phyloP scores from a whole-genome alignment of 2,888 invertebrate species.

The Dusona sp. region DNA sequence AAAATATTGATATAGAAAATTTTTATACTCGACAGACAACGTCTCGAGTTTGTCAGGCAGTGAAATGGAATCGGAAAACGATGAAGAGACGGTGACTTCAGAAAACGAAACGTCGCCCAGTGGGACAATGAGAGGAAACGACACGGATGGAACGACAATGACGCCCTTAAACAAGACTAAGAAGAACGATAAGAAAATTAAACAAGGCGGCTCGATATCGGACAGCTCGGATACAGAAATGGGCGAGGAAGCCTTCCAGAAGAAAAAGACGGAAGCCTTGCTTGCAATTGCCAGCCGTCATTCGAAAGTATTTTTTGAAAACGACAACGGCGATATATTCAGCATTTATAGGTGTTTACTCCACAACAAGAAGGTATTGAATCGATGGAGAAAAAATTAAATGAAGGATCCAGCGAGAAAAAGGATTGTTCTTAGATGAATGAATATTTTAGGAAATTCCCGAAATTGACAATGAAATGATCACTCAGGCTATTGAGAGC shows the following conservation, averaged over 20 bases:
- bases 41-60: slow-evolving; percentile 89
- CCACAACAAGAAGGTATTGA: slow-evolving; percentile 89
- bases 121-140: slow-evolving; percentile 73
- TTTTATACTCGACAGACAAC: slow-evolving; percentile 85
- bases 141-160: slow-evolving; percentile 43
- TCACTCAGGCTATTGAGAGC: slow-evolving; percentile 79
- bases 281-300: slow-evolving; percentile 86
- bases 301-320: slow-evolving; percentile 91
- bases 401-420: slow-evolving; percentile 46
- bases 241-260: slow-evolving; percentile 75
- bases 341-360: slow-evolving; percentile 91
- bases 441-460: slow-evolving; percentile 85
- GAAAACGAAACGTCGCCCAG: slow-evolving; percentile 79
- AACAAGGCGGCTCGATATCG: slow-evolving; percentile 68
- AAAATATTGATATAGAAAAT: background rate
- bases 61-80: slow-evolving; percentile 85
- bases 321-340: slow-evolving; percentile 88
- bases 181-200: slow-evolving; percentile 73
- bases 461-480: slow-evolving; percentile 80
- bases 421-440: slow-evolving; percentile 44
- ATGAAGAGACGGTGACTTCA: slow-evolving; percentile 79
- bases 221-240: slow-evolving; percentile 79
- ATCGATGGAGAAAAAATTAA: slow-evolving; percentile 45
- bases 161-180: slow-evolving; percentile 62
- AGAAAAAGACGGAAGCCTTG: slow-evolving; percentile 76